Conservation (phyloP, 2,113 vertebrate species). For the Tauraco erythrolophus region DNA sequence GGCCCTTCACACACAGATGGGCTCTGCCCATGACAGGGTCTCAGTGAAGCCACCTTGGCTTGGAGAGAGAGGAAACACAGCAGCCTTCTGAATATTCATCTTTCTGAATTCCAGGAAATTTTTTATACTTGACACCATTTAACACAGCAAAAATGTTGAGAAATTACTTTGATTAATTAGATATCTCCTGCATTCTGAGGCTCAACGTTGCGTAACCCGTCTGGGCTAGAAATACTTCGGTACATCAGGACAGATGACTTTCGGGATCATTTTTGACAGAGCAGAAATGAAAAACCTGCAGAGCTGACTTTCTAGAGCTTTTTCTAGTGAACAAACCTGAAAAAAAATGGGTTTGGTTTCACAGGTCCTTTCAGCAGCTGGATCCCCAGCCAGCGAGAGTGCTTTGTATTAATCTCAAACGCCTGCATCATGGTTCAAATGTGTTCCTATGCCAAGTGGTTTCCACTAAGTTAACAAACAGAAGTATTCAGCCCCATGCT, state of each 20-base stretch:
- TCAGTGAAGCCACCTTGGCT: not conserved
- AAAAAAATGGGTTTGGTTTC: not conserved
- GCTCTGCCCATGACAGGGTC: not conserved
- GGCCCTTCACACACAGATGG: not conserved
- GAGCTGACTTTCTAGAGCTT: not conserved
- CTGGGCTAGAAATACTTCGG: not conserved
- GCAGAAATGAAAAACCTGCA: not conserved
- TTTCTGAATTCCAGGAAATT: not conserved
- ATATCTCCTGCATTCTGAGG: not conserved
- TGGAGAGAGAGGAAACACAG: not conserved
- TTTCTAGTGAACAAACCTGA: not conserved
- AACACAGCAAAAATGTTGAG: not conserved
- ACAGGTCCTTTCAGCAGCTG: not conserved
- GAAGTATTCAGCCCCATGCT: not conserved
- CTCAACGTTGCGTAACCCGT: not conserved
- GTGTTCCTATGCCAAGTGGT: constrained; percentile 36
- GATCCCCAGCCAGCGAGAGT: not conserved
- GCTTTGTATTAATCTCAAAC: constrained; percentile 31
- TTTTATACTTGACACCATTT: not conserved
- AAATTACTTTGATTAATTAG: not conserved
- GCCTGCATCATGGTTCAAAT: not conserved
- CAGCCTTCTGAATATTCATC: not conserved
- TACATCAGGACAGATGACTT: not conserved
- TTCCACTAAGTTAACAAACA: constrained; percentile 64
- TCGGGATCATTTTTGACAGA: not conserved